Evolutionary conservation across 2,888 invertebrate genomes (phyloP).

Genomic region (Anarsia innoxiella): DNA sequence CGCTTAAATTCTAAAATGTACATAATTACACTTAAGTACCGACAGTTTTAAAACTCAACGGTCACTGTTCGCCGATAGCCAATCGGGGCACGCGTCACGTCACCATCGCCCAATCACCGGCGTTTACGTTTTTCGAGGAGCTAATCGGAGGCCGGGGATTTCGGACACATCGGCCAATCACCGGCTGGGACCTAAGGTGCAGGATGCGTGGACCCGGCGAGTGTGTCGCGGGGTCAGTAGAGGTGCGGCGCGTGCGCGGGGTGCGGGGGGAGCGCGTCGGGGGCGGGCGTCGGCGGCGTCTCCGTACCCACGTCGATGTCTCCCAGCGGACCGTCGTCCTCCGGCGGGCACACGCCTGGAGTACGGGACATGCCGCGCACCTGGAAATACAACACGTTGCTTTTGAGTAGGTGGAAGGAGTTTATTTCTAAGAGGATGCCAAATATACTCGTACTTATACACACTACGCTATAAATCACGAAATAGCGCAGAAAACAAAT

Average conservation of each 20-base stretch:
- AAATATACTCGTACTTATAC: no score
- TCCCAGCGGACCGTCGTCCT: constrained; percentile 56
- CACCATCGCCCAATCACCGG: constrained; percentile 7
- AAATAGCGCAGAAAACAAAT: no score
- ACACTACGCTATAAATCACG: no score
- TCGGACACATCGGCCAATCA: constrained; percentile 4
- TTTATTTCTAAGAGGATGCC: no score
- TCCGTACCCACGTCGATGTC: constrained; percentile 72
- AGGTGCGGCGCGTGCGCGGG: constrained; percentile 21
- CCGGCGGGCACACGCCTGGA: constrained; percentile 18
- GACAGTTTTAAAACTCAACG: constrained; percentile 20
- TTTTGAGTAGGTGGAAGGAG: no score
- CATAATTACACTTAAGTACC: constrained; percentile 61
- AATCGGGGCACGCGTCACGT: constrained; percentile 4
- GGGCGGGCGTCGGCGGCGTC: constrained; percentile 40
- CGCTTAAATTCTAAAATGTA: constrained; percentile 53
- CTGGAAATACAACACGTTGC: constrained; percentile 29
- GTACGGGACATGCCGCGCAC: constrained; percentile 48
- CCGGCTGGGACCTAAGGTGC: no score
- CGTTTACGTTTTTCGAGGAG: background rate
- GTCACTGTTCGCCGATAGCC: constrained; percentile 3
- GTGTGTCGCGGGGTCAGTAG: constrained; percentile 20
- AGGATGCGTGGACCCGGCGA: no score
- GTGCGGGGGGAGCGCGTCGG: constrained; percentile 22
- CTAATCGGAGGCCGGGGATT: background rate